Evolutionary conservation across 2,888 invertebrate genomes (phyloP), one percentile per base, ranked within the genome.

Genomic region (Furcula furcula): DNA sequence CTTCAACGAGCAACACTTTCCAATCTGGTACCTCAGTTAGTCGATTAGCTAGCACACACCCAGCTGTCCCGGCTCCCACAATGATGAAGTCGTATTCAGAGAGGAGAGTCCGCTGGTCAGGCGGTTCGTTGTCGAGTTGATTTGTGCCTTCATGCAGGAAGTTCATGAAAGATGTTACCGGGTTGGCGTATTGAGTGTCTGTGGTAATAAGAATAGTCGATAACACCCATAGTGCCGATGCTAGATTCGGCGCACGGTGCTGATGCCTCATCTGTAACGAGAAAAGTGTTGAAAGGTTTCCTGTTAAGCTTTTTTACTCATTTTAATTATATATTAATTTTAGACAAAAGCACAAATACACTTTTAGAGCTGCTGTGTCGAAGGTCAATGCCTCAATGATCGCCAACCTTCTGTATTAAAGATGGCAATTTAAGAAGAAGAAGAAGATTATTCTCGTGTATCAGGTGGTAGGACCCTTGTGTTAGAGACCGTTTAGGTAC

Each of bases 31-130:
- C 90, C 77, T 95, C 95, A 1, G 92, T 90, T 3, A 96, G 76
- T 21, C 95, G 87, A 40, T 93, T 93, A 0, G 95, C 95, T 4
- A 95, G 40, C 0, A 93, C 91, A 42, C 95, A 94, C 1, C 95
- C 95, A 0, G 95, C 94, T 0, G 94, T 94, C 1, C 95, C 95
- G 0, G 94, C 95, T 1, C 95, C 95, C 2, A 95, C 92, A 10
- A 94, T 78, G 30, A 95, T 92, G 54, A 94, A 96, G 65, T 95
- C 95, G 58, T 94, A 95, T 64, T 93, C 92, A 6, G 85, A 73
- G 1, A 90, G 73, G 16, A 91, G 54, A 14, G 67, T 73, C 0
- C 63, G 68, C 14, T 90, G 79, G 46, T 93, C 92, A 0, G 76
- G 73, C 0, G 92, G 91, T 64, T 92, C 92, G 5, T 68, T 69